phyloP scores from a whole-genome alignment of 2,888 invertebrate species.

The Leptogaster cylindrica region DNA sequence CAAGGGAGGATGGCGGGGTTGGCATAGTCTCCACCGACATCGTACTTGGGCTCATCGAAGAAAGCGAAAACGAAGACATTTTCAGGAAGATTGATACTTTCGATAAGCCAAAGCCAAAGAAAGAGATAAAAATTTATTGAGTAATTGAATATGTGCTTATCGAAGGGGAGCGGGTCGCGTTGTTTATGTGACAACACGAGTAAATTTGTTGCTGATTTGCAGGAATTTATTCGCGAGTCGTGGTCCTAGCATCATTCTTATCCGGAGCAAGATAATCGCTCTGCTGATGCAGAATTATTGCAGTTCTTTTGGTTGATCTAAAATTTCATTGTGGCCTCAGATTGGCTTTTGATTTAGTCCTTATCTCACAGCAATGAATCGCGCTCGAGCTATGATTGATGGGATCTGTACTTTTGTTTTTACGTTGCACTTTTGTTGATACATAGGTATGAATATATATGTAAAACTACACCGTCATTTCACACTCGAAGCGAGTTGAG shows the following conservation, averaged over 20 bases:
- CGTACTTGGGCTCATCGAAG: constrained; percentile 25
- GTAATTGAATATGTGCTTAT: constrained; percentile 41
- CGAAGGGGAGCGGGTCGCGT: constrained; percentile 18
- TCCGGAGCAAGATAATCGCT: constrained; percentile 4
- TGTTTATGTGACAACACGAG: constrained; percentile 33
- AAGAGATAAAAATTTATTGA: constrained; percentile 40
- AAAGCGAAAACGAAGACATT: constrained; percentile 41
- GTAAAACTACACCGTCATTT: no score
- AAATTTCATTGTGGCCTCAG: constrained; percentile 15
- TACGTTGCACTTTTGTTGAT: no score
- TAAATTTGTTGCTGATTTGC: constrained; percentile 40
- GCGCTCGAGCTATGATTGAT: no score
- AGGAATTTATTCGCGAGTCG: constrained; percentile 24
- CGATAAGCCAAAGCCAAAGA: constrained; percentile 30
- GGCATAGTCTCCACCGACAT: neutral
- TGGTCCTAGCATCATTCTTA: constrained; percentile 21
- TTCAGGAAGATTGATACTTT: constrained; percentile 30
- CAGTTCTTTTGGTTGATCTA: neutral
- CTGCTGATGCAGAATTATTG: neutral
- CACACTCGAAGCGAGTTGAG: no score
- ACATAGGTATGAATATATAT: no score
- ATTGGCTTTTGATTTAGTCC: neutral
- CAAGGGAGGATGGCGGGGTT: neutral
- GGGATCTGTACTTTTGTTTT: no score
- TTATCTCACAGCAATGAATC: neutral